A percentile compares a stretch with the other conserved stretches of the same genome.
Evolutionary conservation across 2,797 vertebrate species (phyloP).

Genomic region (Staurois parvus): DNA sequence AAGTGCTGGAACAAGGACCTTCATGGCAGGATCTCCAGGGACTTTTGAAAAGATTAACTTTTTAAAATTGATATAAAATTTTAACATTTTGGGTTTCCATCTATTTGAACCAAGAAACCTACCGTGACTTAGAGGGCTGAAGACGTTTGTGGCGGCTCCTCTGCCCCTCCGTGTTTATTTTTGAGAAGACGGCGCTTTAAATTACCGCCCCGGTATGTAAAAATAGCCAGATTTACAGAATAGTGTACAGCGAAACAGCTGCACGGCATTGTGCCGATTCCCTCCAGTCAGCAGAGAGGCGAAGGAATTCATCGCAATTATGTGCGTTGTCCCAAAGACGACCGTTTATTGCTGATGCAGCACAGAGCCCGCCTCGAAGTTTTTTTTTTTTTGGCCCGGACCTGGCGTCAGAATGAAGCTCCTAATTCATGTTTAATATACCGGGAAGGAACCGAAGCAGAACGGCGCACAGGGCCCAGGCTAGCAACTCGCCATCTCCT

Average conservation of each 20-base stretch:
- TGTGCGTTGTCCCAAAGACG: slow-evolving; percentile 47
- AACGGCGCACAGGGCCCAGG: slow-evolving; percentile 10
- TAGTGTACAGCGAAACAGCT: slow-evolving; percentile 30
- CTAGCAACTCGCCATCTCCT: background rate
- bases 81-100: background rate
- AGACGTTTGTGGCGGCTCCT: background rate
- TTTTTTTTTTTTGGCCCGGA: slow-evolving; percentile 12
- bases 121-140: background rate
- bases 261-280: slow-evolving; percentile 8
- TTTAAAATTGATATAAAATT: too few relatives aligned
- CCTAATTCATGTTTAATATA: slow-evolving; percentile 53
- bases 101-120: too few relatives aligned
- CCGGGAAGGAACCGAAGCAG: slow-evolving; percentile 31
- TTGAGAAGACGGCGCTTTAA: slow-evolving; percentile 25
- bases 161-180: slow-evolving; percentile 35
- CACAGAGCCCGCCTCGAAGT: background rate
- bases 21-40: too few relatives aligned
- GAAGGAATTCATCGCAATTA: slow-evolving; percentile 48
- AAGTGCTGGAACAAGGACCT: too few relatives aligned
- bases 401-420: slow-evolving; percentile 9
- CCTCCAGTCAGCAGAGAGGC: slow-evolving; percentile 41
- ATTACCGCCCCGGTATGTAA: slow-evolving; percentile 28
- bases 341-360: slow-evolving; percentile 54
- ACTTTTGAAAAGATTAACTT: too few relatives aligned
- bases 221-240: slow-evolving; percentile 58